Evolutionary conservation across 1,140 invertebrate species (phyloP), one percentile per base, ranked within the genome.

Genomic region (Aporrectodea caliginosa): DNA sequence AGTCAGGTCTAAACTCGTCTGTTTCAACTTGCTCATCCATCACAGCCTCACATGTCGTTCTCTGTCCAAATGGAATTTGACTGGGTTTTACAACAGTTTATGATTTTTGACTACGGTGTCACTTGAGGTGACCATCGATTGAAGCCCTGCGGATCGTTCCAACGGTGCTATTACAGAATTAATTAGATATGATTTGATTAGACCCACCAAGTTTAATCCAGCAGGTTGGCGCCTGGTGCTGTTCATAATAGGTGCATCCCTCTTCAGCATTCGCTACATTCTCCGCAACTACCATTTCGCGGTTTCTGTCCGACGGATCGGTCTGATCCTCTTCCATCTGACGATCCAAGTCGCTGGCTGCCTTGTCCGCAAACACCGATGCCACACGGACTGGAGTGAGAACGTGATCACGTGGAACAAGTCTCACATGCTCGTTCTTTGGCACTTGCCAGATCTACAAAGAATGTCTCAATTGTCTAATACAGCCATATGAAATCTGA

Each of bases 241-340:
- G 96, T 88, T 98, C 95, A 87, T 94, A 98, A 87, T 95, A 97
- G 0, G 91, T 92, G 86, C 92, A 93, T 79, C 93, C 93, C 79
- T 93, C 85, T 35, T 88, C 86, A n/a, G 76, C 31, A 29, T 68
- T 32, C 2, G 80, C 72, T 43, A 43, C 74, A 33, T 83, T 83
- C 22, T 83, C 81, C 16, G 82, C 43, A 0, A 72, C 70, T 16
- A 85, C 84, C 80, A 85, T 84, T 74, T 80, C 77, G 83, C 86
- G 82, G 29, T 78, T 78, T 79, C 86, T 86, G 70, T 88, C 86
- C 12, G 87, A 74, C 0, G 85, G 32, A 68, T 83, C 83, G 30
- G 82, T 83, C n/a, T 84, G 84, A 16, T 84, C 84, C 78, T 87
- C 85, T 83, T 87, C 86, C 35, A 27, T 70, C 22, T 82, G 70